Evolutionary conservation across 2,797 vertebrate species (phyloP).

Genomic region (Mastacembelus armatus): DNA sequence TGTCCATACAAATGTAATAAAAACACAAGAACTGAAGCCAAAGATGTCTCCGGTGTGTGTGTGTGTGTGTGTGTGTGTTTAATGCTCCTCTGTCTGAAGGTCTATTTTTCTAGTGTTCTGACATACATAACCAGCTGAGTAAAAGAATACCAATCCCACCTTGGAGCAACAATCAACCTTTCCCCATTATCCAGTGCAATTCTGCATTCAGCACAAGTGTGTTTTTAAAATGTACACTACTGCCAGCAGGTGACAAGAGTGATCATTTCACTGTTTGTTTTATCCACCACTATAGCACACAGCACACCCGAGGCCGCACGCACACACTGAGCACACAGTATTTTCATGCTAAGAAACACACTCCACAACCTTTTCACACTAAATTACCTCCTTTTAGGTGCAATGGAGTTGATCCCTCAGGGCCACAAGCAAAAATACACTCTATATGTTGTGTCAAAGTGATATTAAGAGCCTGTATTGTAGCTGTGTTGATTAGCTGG

Average conservation of each 20-base stretch:
- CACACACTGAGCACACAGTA: slow-evolving; percentile 21
- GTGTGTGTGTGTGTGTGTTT: slow-evolving; percentile 2
- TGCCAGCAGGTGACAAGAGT: slow-evolving; percentile 49
- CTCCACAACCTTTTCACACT: slow-evolving; percentile 56
- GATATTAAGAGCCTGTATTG: slow-evolving; percentile 26
- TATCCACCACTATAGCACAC: slow-evolving; percentile 27
- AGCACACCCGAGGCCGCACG: slow-evolving; percentile 31
- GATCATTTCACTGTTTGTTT: slow-evolving; percentile 38
- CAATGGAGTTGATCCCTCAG: slow-evolving; percentile 34
- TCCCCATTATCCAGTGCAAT: slow-evolving; percentile 46
- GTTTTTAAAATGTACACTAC: slow-evolving; percentile 32
- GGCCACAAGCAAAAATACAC: slow-evolving; percentile 17
- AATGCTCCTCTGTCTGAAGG: slow-evolving; percentile 38
- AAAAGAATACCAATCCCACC: slow-evolving; percentile 73
- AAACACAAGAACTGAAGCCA: slow-evolving; percentile 44
- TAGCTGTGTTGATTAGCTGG: slow-evolving; percentile 34
- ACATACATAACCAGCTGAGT: slow-evolving; percentile 56
- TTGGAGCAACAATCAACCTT: slow-evolving; percentile 76
- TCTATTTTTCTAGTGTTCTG: slow-evolving; percentile 55
- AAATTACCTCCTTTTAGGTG: slow-evolving; percentile 59
- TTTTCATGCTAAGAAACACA: slow-evolving; percentile 40
- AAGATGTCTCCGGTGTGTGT: slow-evolving; percentile 9
- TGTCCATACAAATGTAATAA: slow-evolving; percentile 43
- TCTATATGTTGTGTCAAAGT: slow-evolving; percentile 57
- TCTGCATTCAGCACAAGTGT: slow-evolving; percentile 13